These are phyloP conservation scores for Sylvicapra grimmia DNA, from an alignment of 2,113 vertebrate genomes.

Conservation along the genomic window DNA sequence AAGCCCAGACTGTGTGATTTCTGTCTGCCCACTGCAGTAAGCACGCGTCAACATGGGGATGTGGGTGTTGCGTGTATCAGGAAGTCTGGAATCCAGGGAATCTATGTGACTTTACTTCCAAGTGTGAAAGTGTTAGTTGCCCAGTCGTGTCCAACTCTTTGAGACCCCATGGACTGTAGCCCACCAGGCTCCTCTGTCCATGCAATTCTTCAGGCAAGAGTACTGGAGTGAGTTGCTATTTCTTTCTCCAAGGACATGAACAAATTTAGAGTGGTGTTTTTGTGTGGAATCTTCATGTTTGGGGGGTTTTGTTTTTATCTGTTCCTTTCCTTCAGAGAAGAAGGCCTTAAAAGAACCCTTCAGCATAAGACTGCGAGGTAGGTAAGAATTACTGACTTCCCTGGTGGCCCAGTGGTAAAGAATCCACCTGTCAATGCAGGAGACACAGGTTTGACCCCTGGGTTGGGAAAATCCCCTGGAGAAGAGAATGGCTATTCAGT, in stretches of 20 bases:
- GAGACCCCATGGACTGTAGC: background rate
- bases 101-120: conserved; percentile 36
- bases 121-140: background rate
- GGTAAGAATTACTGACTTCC: background rate
- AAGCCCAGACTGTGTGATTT: conserved; percentile 29
- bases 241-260: conserved; percentile 22
- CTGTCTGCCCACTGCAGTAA: background rate
- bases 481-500: background rate
- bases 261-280: background rate
- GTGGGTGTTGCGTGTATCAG: conserved; percentile 5
- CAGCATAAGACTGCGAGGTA: background rate
- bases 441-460: background rate
- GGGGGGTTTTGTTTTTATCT: background rate
- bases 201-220: background rate
- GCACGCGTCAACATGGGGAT: background rate
- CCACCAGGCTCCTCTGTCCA: background rate
- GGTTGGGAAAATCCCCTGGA: background rate
- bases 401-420: background rate
- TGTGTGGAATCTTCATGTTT: background rate
- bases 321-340: background rate
- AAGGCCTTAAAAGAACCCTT: background rate
- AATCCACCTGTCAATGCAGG: background rate
- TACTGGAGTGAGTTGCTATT: background rate
- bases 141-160: background rate
- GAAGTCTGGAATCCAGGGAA: conserved; percentile 58